Base-by-base conservation (phyloP, 2,888 invertebrate genomes). In the Deilephila elpenor region DNA sequence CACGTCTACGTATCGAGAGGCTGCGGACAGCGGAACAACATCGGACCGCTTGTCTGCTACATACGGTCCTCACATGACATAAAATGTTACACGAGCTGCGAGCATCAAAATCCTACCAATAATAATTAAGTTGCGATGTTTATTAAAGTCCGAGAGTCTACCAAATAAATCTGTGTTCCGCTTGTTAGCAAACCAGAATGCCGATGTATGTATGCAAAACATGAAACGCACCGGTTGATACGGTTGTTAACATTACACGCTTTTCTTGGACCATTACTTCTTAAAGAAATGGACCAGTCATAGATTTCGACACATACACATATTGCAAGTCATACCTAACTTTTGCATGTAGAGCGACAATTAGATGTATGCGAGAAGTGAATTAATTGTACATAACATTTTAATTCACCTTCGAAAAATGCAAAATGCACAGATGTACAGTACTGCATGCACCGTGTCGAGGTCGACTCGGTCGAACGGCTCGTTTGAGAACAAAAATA, bases 401-500 rank as follows among this genome's bases (percentile, higher is more conserved):
- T 11, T 1, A 44, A 11, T 11, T 1, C 44, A 44, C 44, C 44
- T 14, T 14, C 44, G 17, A 60, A 29, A 60, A 60, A 60, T 60
- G 29, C 60, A 60, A 29, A 29, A 25, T 44, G 64, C 44, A 20
- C 20, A 64, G 37, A 64, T 51, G 51, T 51, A 51, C 25, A 5
- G n/a, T 17, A 20, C 44, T 51, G 67, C 67, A 51, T 67, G 67
- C 67, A 67, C 25, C 72, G 74, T 74, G 74, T 73, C 75, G 78
- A 83, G 84, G 85, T 83, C 86, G 81, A 78, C 75, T 67, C 80
- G 84, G 85, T 81, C 84, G 76, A 80, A 77, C 62, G 72, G 71
- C 78, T 75, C 78, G 77, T 77, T 77, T 75, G 61, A 72, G 77
- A 80, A 80, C 76, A 78, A 80, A 85, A 83, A 84, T 81, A 82